Base-by-base conservation (phyloP, 2,888 invertebrate genomes). In the Trichogramma evanescens region DNA sequence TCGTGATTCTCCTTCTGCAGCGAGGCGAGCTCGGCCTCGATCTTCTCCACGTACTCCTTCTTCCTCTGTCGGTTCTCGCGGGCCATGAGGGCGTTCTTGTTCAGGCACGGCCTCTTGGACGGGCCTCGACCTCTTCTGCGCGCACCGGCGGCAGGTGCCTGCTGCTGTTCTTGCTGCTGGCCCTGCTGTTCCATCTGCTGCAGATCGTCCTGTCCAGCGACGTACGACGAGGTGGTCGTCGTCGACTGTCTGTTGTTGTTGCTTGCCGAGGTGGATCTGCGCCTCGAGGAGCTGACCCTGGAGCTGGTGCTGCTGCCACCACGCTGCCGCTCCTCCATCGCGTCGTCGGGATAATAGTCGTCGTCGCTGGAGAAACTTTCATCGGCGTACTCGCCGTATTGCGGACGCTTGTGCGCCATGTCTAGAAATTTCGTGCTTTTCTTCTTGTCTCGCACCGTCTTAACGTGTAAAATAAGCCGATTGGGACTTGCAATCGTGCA, bases 11-110 rank as follows among this genome's bases (percentile, higher is more conserved):
- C 79, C 6, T 69, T 69, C 49, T 79, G 80, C 42, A 81, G 75
- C 8, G 74, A 70, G 1, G 74, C 67, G 0, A 84, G 70, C 64
- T 82, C 80, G 41, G 74, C 78, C 69, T 86, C 86, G 10, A 86
- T 76, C 10, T 78, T 79, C 60, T 83, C 79, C 26, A 86, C 67
- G 67, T 86, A 82, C 43, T 81, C 79, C 70, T 86, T 86, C 68
- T 86, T 86, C 50, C 80, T 82, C 3, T 82, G 79, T 2, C 86
- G 79, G 70, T 86, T 86, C 69, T 84, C 83, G 4, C 86, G 76
- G 1, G 86, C 86, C 75, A 85, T 79, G 43, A 84, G 69, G 0
- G 86, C 86, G 72, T 86, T 86, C 65, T 81, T 78, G 7, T 81
- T 80, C 10, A 79, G 76, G 64, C 80, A 80, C 4, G 79, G 78